A percentile compares a stretch with the other conserved stretches of the same genome.
These are phyloP conservation scores for Drosophila serrata DNA, from an alignment of 1,140 invertebrate genomes.

Conservation along the genomic window DNA sequence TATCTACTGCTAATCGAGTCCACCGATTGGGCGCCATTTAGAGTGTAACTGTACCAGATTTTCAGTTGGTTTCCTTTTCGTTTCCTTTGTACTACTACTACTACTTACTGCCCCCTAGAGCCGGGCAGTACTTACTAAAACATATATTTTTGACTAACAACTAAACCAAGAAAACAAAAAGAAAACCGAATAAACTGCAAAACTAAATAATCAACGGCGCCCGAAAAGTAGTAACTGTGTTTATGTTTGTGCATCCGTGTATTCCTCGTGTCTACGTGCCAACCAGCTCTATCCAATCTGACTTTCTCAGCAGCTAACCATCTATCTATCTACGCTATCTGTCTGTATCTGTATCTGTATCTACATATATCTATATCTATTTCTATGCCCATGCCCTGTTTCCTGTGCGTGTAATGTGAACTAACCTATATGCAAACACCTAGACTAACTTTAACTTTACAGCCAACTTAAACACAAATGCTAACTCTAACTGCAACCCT, in stretches of 20 bases:
- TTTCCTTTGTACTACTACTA: constrained; percentile 11
- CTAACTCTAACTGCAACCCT: constrained; percentile 46
- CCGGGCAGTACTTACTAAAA: constrained; percentile 33
- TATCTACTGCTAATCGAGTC: constrained; percentile 38
- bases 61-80: constrained; percentile 44
- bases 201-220: constrained; percentile 47
- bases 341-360: constrained; percentile 22
- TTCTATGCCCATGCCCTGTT: constrained; percentile 38
- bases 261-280: constrained; percentile 54
- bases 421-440: constrained; percentile 27
- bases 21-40: constrained; percentile 29
- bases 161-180: constrained; percentile 24
- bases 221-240: constrained; percentile 62
- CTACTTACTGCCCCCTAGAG: constrained; percentile 13
- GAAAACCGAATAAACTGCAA: constrained; percentile 28
- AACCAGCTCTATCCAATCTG: constrained; percentile 39
- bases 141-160: constrained; percentile 32
- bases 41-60: constrained; percentile 36
- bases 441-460: constrained; percentile 36
- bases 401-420: constrained; percentile 66
- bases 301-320: constrained; percentile 50
- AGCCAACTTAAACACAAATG: constrained; percentile 50
- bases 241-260: constrained; percentile 57
- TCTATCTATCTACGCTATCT: constrained; percentile 52
- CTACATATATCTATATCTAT: constrained; percentile 40